These are phyloP conservation scores for Bombylius discolor DNA, from an alignment of 2,888 invertebrate genomes.

Conservation along the genomic window DNA sequence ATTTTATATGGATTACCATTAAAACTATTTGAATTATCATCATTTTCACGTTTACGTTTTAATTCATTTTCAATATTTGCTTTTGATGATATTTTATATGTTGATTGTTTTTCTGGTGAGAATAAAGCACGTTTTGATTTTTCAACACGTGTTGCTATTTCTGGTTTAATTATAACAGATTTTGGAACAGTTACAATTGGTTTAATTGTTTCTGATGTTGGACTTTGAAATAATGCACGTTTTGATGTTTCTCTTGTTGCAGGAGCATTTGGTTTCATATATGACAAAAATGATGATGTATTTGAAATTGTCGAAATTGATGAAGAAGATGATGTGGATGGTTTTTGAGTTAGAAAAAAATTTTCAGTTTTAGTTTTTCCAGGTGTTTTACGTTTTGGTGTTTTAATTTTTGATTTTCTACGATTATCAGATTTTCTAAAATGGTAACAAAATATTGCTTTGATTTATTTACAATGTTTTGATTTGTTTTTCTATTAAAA, in stretches of 20 bases:
- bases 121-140: slow-evolving; percentile 55
- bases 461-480: background rate
- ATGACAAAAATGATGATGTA: no score
- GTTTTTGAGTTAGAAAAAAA: slow-evolving; percentile 23
- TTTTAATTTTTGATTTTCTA: slow-evolving; percentile 12
- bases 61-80: slow-evolving; percentile 8
- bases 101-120: slow-evolving; percentile 40
- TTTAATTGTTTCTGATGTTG: slow-evolving; percentile 37
- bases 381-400: slow-evolving; percentile 43
- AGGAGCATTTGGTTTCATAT: slow-evolving; percentile 15
- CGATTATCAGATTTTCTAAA: slow-evolving; percentile 1
- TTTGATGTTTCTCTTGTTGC: slow-evolving; percentile 47
- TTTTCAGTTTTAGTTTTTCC: slow-evolving; percentile 32
- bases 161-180: slow-evolving; percentile 28
- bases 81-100: slow-evolving; percentile 18
- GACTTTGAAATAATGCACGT: slow-evolving; percentile 62
- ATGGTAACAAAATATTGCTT: no score
- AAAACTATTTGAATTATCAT: slow-evolving; percentile 15
- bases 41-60: slow-evolving; percentile 29
- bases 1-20: background rate
- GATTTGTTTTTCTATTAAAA: slow-evolving; percentile 20
- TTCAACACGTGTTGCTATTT: slow-evolving; percentile 39
- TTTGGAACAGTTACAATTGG: slow-evolving; percentile 19
- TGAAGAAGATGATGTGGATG: slow-evolving; percentile 21
- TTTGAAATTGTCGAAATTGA: no score